Percentiles rank a stretch among this genome's conserved stretches.
These are phyloP conservation scores for Trochalopteron elliotii DNA, from an alignment of 2,113 vertebrate genomes.

Conservation along the genomic window DNA sequence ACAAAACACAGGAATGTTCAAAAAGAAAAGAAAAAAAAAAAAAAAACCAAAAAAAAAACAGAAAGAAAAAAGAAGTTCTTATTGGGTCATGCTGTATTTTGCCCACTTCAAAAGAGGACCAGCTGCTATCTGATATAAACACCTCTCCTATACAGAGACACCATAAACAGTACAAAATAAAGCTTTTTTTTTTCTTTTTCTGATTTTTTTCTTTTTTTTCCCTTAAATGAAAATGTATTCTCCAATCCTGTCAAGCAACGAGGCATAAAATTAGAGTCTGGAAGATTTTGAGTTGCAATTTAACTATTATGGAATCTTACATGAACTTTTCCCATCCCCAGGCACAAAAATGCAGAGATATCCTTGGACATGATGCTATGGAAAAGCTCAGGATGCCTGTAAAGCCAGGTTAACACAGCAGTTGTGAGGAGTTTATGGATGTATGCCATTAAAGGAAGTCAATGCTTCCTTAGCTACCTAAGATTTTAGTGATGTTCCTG, in stretches of 20 bases:
- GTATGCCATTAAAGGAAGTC: not conserved
- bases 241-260: not conserved
- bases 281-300: not conserved
- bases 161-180: not conserved
- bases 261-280: not conserved
- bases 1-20: not conserved
- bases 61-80: not conserved
- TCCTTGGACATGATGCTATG: not conserved
- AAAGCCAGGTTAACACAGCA: not conserved
- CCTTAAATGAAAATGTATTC: not conserved
- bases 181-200: not conserved
- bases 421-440: not conserved
- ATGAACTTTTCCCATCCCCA: not conserved
- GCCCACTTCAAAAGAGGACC: not conserved
- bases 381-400: not conserved
- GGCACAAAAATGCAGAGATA: not conserved
- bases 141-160: not conserved
- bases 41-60: not conserved
- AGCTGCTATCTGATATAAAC: not conserved
- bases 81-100: not conserved
- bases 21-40: not conserved
- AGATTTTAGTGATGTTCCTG: not conserved
- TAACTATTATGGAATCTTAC: not conserved
- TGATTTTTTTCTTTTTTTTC: not conserved
- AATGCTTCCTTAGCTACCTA: not conserved